Base-by-base conservation (phyloP, 2,888 invertebrate species). In the Drosophila percnosoma region DNA sequence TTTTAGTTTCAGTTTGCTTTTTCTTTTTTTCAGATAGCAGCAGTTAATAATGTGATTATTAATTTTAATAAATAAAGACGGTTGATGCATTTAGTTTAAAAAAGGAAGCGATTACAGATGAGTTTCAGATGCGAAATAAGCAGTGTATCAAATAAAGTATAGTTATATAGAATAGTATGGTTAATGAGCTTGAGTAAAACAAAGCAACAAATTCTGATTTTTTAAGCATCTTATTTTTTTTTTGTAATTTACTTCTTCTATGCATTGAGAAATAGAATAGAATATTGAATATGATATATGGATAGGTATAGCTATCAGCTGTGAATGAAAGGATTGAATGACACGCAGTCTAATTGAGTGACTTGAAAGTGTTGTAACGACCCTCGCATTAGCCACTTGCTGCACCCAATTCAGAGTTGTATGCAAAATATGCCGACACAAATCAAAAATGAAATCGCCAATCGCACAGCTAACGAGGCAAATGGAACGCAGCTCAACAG, bases 361-460 rank as follows among this genome's bases (percentile, higher is more conserved):
- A 15, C 10, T 11, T 15, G 7, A 6, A 70, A 84, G 64, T 57
- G 13, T 5, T 38, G 5, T 0, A 61, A 5, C 71, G 13, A 21
- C 79, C 72, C 89, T 88, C 89, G 89, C 57, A 61, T 59, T 65
- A 55, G 67, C 71, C 67, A 82, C 82, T 85, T 85, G 82, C 75
- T 73, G 82, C 70, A 65, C 73, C 63, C 85, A 73, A 73, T 82
- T 52, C 62, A 49, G 36, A 58, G 31, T 52, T 75, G 75, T 89
- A 87, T 87, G 87, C 87, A 90, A 90, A 90, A 87, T 87, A 87
- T 87, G 83, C 80, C 76, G 79, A 75, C 87, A 83, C 88, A 87
- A 87, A 90, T 88, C 89, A 88, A 86, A 85, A 86, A 82, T 84
- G 64, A 86, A 87, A 84, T 84, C 89, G 74, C 72, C 78, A 80